Evolutionary conservation across 2,113 vertebrate genomes (phyloP), one percentile per base, ranked within the genome.

Genomic region (Chloroceryle aenea): DNA sequence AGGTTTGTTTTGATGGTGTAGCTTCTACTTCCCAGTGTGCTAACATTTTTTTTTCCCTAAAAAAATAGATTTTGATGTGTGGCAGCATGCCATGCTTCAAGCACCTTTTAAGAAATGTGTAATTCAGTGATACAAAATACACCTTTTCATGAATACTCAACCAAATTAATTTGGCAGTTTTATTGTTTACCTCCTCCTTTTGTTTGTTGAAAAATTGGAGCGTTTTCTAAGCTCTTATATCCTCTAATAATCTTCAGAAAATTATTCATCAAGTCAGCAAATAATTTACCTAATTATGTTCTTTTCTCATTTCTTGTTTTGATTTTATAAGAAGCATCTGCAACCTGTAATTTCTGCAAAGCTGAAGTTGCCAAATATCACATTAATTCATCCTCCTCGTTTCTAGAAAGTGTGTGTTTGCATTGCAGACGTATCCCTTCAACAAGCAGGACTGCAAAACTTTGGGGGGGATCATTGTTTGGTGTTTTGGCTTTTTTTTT

Each of bases 251-350:
- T 86, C 64, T 93, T 93, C 12, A 64, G 43, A 95, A 93, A 82
- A 85, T 94, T 93, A 95, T 93, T 93, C 74, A 89, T 97, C 56
- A 81, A 96, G 64, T 90, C 93, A 93, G 69, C 64, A 96, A 95
- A 90, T 96, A 75, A 94, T 95, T 94, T 94, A 88, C 80, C 73
- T 89, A 94, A 94, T 95, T 90, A 81, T 25, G 47, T 92, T 92
- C 61, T 90, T 90, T 93, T 75, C 90, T 90, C 43, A 3, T 12
- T 81, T 90, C 80, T 85, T 84, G 61, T 84, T 93, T 93, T 90
- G 79, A 78, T 91, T 96, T 95, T 90, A 30, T 63, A 66, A 93
- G 75, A 82, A 94, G 78, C 63, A 30, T 91, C 75, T 75, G 79
- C 87, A 96, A 56, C 92, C 83, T 93, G 72, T 81, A 90, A 95